Conservation (phyloP, 2,113 vertebrate genomes). For the Pelodiscus sinensis region DNA sequence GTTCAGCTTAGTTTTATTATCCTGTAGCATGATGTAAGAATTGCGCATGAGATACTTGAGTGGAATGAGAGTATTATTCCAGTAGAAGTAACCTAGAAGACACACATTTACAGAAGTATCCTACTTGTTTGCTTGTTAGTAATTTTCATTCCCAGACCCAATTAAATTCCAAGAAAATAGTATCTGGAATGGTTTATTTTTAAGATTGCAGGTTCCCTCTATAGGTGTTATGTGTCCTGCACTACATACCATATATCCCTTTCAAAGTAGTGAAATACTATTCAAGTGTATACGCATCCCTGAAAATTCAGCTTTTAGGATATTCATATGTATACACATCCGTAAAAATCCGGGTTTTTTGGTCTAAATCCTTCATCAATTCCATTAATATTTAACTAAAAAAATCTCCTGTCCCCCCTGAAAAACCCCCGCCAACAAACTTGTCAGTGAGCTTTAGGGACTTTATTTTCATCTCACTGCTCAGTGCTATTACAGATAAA, state of each 20-base stretch:
- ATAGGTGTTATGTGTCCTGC: accelerated
- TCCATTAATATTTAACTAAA: background rate
- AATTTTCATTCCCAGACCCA: background rate
- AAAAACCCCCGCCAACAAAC: no score
- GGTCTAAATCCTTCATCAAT: no score
- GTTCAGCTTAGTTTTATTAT: background rate
- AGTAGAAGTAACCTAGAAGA: background rate
- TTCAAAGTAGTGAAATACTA: background rate
- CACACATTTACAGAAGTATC: background rate
- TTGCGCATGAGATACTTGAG: background rate
- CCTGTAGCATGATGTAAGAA: background rate
- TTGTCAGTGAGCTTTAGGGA: no score
- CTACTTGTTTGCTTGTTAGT: background rate
- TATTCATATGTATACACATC: no score
- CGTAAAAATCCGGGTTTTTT: no score
- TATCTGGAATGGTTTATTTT: background rate
- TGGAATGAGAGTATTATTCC: background rate
- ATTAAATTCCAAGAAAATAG: background rate
- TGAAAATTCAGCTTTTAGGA: background rate
- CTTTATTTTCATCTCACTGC: no score
- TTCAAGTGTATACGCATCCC: background rate
- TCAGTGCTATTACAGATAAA: background rate
- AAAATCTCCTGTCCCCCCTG: no score
- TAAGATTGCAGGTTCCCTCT: background rate
- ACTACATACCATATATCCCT: background rate